Conservation (phyloP, 2,797 vertebrate species). For the Intellagama lesueurii region DNA sequence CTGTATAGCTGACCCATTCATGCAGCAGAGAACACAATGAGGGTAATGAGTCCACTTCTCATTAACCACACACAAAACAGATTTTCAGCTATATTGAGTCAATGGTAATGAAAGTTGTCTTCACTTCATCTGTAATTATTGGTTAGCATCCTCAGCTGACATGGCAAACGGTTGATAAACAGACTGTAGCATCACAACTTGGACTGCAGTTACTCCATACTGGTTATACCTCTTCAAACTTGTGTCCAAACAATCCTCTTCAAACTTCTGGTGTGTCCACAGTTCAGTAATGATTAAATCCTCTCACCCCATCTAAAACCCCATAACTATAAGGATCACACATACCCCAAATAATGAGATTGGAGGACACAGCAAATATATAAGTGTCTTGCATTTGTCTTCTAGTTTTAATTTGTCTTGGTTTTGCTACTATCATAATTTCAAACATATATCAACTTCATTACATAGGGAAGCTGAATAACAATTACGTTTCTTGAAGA, state of each 20-base stretch:
- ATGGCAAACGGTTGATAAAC: background rate
- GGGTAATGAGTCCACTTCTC: background rate
- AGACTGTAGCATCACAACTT: background rate
- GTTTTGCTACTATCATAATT: slow-evolving; percentile 2
- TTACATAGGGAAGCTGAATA: slow-evolving; percentile 1
- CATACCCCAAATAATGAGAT: background rate
- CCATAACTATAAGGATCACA: background rate
- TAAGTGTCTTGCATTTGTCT: background rate
- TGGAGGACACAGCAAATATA: slow-evolving; percentile 10
- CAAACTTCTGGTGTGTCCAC: background rate
- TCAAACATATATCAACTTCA: slow-evolving; percentile 7
- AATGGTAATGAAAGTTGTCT: background rate
- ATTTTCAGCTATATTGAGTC: background rate
- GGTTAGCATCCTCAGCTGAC: background rate
- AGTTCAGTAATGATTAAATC: background rate
- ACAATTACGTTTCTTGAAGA: background rate
- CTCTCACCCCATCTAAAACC: background rate
- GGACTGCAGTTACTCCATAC: background rate
- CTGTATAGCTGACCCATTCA: background rate
- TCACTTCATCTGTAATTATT: background rate
- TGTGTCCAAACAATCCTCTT: background rate
- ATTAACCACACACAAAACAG: background rate
- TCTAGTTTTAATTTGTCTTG: background rate
- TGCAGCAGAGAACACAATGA: background rate
- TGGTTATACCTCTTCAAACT: background rate